Percentiles rank a stretch among this genome's conserved stretches.
Conservation (phyloP, 2,888 invertebrate species). For the Aelia acuminata region DNA sequence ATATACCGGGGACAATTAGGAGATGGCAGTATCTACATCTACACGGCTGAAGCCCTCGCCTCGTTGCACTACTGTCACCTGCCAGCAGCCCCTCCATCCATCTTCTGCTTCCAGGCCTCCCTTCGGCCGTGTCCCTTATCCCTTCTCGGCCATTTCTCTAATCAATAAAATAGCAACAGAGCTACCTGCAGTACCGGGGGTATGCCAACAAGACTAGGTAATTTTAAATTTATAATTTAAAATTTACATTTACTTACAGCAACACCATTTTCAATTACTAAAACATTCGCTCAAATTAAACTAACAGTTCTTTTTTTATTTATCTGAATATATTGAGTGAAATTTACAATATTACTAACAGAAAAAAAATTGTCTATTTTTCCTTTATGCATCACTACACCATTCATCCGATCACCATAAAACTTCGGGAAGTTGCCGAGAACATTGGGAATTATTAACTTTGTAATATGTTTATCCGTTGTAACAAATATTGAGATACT, state of each 20-base stretch:
- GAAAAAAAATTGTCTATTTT: no score
- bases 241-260: not conserved
- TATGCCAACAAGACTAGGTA: not conserved
- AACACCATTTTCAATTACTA: not conserved
- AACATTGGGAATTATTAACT: no score
- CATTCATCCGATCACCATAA: no score
- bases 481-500: no score
- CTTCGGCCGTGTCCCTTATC: not conserved
- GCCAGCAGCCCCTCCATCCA: not conserved
- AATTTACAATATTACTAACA: no score
- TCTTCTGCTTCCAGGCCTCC: not conserved
- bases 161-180: not conserved
- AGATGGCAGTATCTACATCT: slow-evolving; percentile 43
- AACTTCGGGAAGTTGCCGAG: no score
- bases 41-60: not conserved
- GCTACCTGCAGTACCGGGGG: not conserved
- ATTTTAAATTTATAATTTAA: not conserved
- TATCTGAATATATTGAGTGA: no score
- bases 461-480: no score
- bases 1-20: not conserved
- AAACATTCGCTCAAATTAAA: not conserved
- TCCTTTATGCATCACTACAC: no score
- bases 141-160: not conserved
- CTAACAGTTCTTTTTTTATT: no score
- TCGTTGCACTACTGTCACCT: not conserved